Evolutionary conservation across 2,888 invertebrate species (phyloP).

Genomic region (Chaetoderma sp.): DNA sequence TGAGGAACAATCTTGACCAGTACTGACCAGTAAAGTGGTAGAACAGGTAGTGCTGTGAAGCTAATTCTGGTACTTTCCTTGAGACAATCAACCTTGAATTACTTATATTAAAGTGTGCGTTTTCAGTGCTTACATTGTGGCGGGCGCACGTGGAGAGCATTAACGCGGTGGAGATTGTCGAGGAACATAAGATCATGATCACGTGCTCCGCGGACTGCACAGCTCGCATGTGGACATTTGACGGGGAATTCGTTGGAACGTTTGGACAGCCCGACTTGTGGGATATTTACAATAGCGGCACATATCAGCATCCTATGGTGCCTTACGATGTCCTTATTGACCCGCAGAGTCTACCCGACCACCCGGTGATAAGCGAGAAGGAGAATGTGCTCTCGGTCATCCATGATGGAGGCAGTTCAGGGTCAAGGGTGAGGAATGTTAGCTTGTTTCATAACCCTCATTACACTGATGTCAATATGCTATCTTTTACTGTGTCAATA

Average conservation of each 20-base stretch:
- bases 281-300: conserved; percentile 65
- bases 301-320: conserved; percentile 69
- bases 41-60: too few species aligned
- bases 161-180: conserved; percentile 62
- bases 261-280: conserved; percentile 68
- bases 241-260: conserved; percentile 69
- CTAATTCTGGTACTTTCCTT: too few species aligned
- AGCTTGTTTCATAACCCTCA: too few species aligned
- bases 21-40: too few species aligned
- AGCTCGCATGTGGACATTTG: conserved; percentile 67
- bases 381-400: conserved; percentile 52
- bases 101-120: background rate
- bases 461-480: too few species aligned
- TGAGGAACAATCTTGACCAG: too few species aligned
- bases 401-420: conserved; percentile 43
- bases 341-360: conserved; percentile 65
- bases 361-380: conserved; percentile 56
- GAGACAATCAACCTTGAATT: background rate
- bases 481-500: too few species aligned
- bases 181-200: conserved; percentile 63
- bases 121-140: conserved; percentile 63
- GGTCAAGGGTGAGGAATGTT: conserved; percentile 26
- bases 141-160: conserved; percentile 68
- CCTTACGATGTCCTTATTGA: conserved; percentile 69
- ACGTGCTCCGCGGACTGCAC: conserved; percentile 67